phyloP scores from a whole-genome alignment of 2,113 vertebrate genomes.

The Halcyon senegalensis region DNA sequence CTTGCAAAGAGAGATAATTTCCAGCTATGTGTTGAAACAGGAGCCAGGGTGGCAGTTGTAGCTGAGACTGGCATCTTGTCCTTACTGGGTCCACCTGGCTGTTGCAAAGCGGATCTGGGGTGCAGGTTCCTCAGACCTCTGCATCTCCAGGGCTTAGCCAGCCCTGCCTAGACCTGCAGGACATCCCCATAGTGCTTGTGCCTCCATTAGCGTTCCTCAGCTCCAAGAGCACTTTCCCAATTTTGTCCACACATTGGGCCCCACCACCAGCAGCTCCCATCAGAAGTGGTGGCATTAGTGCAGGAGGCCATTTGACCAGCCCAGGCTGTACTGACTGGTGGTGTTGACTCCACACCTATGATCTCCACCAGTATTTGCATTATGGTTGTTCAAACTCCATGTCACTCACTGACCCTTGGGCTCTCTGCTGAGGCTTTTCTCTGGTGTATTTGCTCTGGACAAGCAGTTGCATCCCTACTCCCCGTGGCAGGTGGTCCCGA shows the following conservation, averaged over 20 bases:
- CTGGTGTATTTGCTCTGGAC: neutral
- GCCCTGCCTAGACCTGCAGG: neutral
- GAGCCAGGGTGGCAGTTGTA: neutral
- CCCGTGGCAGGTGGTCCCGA: fast-evolving
- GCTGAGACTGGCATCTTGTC: neutral
- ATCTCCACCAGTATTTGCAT: neutral
- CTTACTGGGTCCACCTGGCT: neutral
- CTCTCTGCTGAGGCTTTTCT: fast-evolving
- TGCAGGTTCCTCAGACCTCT: neutral
- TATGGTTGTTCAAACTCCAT: neutral
- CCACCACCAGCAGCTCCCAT: neutral
- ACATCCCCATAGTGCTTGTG: neutral
- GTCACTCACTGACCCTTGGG: neutral
- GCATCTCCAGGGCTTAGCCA: neutral
- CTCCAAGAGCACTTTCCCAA: neutral
- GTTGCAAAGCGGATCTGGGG: neutral
- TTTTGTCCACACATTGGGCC: neutral
- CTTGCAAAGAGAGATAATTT: conserved; percentile 57
- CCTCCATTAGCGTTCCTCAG: neutral
- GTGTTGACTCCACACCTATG: neutral
- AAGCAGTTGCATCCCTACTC: neutral
- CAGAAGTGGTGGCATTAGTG: neutral
- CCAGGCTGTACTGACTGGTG: fast-evolving
- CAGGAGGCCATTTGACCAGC: neutral
- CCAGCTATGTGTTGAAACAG: neutral